Base-by-base conservation (phyloP, 2,797 vertebrate species). In the Antrozous pallidus region DNA sequence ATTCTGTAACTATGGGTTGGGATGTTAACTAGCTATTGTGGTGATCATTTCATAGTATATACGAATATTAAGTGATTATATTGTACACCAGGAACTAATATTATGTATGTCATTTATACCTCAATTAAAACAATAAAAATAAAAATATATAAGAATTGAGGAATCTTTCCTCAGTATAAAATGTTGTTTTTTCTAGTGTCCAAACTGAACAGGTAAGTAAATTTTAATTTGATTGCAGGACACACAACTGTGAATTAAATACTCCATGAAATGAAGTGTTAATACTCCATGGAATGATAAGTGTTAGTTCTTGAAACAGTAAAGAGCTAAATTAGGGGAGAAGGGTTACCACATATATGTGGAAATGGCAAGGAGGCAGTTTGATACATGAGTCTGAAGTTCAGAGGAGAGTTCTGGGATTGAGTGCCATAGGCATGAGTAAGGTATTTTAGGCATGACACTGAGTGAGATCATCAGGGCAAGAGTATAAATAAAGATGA, bases 371-470 rank as follows among this genome's bases (percentile, higher is more conserved):
- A 61, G 80, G 22, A 45, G 18, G 33, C 16, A 84, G 51, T 86
- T 90, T 84, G 81, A 92, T 58, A 45, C 31, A 24, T 38, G 33
- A 84, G 38, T 82, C 67, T 89, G 58, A 90, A 90, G 67, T 88
- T 90, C 45, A 81, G 65, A 88, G 49, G 61, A 92, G 74, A 93
- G 75, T 67, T 85, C 63, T 83, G 78, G 58, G 38, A 75, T 94
- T 79, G 70, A 82, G 42, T 95, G 70, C 91, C 79, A 75, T 31
- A 95, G 89, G 83, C 86, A 67, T 61, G 74, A 91, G 40, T 88
- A 90, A 90, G 80, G 58, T 91, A 93, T 93, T 95, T 96, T 80
- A 88, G 75, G 28, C 61, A 49, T 26, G 70, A 91, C 40, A 71
- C 8, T 74, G 45, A 89, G 33, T 92, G 81, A 91, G 79, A 75